phyloP scores from a whole-genome alignment of 2,113 vertebrate species.

The Nymphicus hollandicus region DNA sequence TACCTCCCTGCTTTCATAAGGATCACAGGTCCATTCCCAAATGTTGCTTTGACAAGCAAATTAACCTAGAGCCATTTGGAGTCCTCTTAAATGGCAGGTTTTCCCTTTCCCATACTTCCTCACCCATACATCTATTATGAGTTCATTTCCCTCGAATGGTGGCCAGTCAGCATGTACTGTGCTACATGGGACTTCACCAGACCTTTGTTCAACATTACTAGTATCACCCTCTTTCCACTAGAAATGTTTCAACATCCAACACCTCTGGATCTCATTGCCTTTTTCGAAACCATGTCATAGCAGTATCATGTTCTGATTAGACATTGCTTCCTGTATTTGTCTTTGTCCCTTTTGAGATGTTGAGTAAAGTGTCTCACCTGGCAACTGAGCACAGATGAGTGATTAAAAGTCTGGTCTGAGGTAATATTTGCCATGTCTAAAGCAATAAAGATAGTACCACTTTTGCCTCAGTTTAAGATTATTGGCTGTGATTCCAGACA shows the following conservation, averaged over 20 bases:
- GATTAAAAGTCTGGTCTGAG: not conserved
- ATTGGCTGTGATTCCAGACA: not conserved
- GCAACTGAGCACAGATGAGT: conserved; percentile 12
- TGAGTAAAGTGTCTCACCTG: not conserved
- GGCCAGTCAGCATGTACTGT: not conserved
- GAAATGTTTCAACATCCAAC: not conserved
- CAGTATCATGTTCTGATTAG: not conserved
- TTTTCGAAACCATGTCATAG: not conserved
- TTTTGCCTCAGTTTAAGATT: not conserved
- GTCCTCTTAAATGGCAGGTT: not conserved
- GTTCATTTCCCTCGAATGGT: not conserved
- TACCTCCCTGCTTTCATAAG: not conserved
- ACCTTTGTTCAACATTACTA: not conserved
- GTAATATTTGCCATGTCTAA: conserved; percentile 50
- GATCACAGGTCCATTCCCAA: not conserved
- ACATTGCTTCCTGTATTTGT: not conserved
- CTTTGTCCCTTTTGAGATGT: not conserved
- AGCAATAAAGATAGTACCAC: not conserved
- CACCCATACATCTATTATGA: not conserved
- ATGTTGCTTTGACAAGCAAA: not conserved
- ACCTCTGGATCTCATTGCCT: not conserved
- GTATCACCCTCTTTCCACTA: not conserved
- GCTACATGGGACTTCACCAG: not conserved
- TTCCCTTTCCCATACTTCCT: not conserved
- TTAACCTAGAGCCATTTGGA: not conserved